Base-by-base conservation (phyloP, 2,113 vertebrate species). In the Stigmatopora nigra region DNA sequence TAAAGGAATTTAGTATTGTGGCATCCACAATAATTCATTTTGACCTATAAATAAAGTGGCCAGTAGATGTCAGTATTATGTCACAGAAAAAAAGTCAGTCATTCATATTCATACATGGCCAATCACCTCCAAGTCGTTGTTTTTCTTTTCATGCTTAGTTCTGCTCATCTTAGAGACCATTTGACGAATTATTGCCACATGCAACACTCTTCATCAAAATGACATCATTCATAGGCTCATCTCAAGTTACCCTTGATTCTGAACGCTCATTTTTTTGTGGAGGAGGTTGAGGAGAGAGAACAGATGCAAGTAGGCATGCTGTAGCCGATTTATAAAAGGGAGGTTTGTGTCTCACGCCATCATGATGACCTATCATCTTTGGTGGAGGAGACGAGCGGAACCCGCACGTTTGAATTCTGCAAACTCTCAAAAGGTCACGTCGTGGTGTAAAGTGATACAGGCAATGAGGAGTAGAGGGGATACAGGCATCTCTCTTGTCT, bases 51-150 rank as follows among this genome's bases (percentile, higher is more conserved):
- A 31, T 2, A 48, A 45, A 19, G 25, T 75, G 9, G 20, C 83
- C 89, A 88, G 81, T 80, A 90, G 90, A 77, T 84, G 89, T 77
- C 87, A 83, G 49, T 45, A 52, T 64, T 67, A 52, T 22, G 65
- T 45, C 76, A 73, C 3, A 12, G 63, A 82, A 81, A 69, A 31
- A 41, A 71, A 13, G 38, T 2, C 3, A 11, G n/a, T 0, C 1
- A 1, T 69, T 15, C 44, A 12, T n/a, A 7, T 15, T 9, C 0
- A 3, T 2, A 5, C 35, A 55, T 31, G 19, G 25, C 1, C 16
- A 9, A 45, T 36, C 13, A 45, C 35, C 44, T 45, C 25, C 38
- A 44, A 61, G 7, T 31, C 22, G 9, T 7, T 17, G 11, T 9
- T 58, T 64, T 73, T 69, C n/a, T 53, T 25, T 55, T n/a, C 67